Evolutionary conservation across 2,888 invertebrate genomes (phyloP), one percentile per base, ranked within the genome.

Genomic region (Aspidiotus destructor): DNA sequence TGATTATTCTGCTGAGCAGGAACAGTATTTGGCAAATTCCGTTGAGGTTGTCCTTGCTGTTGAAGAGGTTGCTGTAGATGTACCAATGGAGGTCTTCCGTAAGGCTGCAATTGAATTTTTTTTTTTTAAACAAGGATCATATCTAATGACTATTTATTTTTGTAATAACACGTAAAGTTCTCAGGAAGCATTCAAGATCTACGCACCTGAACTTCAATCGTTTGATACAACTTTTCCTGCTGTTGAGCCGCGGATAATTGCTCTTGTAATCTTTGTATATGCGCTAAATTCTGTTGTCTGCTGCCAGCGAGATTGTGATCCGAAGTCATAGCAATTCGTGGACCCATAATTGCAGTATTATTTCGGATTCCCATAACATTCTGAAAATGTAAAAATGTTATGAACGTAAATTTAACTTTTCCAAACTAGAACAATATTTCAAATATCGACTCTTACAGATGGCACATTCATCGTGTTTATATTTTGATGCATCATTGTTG

Each of bases 401-500:
- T 28, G 28, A 3, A 28, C 28, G 5, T 5, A 28, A 28, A 28
- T 28, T 28, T 5, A 5, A 28, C 1, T 28, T 28, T 28, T 28
- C 5, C 28, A 28, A 28, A 28, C 28, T 5, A 28, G 5, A 28
- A 28, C 5, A 28, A 28, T 28, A 28, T 5, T 28, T 28, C 28
- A 5, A 28, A 28, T 28, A 28, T 28, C 5, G 5, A 58, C 64
- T 8, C 41, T 41, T 44, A 48, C 69, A 28, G 44, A 57, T 11
- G 54, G 57, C 10, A 69, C 44, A 11, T 28, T 61, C 42, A 69
- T 48, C 10, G 48, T 28, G 17, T 48, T 62, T 0, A 57, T 44
- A 44, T 62, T 62, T 15, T 54, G 57, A 28, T 62, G 62, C 40
- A 62, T 55, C 8, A 69, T 62, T 9, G 62, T 42, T 11, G 62